Evolutionary conservation across 2,113 vertebrate genomes (phyloP).

Genomic region (Lampris megalopsis): DNA sequence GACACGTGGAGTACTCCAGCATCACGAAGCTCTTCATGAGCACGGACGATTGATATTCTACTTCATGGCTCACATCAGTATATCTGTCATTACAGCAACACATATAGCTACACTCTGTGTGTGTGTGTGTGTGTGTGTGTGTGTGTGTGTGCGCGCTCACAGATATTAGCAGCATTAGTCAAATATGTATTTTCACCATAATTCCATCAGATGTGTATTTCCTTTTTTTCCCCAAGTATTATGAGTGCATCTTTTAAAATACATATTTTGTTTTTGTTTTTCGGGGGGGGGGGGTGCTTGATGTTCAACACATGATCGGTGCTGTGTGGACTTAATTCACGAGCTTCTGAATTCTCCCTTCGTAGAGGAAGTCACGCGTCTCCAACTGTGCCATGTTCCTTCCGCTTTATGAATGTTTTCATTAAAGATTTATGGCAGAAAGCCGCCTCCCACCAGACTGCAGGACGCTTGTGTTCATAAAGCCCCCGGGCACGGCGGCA

Average conservation of each 20-base stretch:
- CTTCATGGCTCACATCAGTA: slow-evolving; percentile 22
- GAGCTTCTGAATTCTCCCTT: slow-evolving; percentile 47
- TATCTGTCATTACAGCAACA: slow-evolving; percentile 23
- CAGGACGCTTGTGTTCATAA: slow-evolving; percentile 31
- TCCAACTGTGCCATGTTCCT: slow-evolving; percentile 48
- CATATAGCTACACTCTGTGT: slow-evolving; percentile 27
- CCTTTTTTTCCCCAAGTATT: slow-evolving; percentile 33
- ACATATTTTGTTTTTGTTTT: slow-evolving; percentile 22
- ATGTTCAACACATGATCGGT: slow-evolving; percentile 10
- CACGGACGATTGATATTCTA: slow-evolving; percentile 19
- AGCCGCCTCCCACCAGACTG: slow-evolving; percentile 56
- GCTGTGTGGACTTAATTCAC: slow-evolving; percentile 35
- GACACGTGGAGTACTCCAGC: slow-evolving; percentile 35
- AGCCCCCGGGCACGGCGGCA: slow-evolving; percentile 26
- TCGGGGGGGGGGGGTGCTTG: background rate
- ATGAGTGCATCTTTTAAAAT: slow-evolving; percentile 33
- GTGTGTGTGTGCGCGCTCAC: slow-evolving; percentile 21
- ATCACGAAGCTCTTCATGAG: slow-evolving; percentile 21
- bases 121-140: background rate
- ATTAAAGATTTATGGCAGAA: slow-evolving; percentile 77
- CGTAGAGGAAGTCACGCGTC: slow-evolving; percentile 22
- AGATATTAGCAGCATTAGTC: slow-evolving; percentile 20
- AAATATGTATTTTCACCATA: slow-evolving; percentile 24
- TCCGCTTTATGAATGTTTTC: slow-evolving; percentile 57
- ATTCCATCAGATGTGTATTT: slow-evolving; percentile 30